Evolutionary conservation across 2,888 invertebrate species (phyloP).

Genomic region (Tetheella fluctuosa): DNA sequence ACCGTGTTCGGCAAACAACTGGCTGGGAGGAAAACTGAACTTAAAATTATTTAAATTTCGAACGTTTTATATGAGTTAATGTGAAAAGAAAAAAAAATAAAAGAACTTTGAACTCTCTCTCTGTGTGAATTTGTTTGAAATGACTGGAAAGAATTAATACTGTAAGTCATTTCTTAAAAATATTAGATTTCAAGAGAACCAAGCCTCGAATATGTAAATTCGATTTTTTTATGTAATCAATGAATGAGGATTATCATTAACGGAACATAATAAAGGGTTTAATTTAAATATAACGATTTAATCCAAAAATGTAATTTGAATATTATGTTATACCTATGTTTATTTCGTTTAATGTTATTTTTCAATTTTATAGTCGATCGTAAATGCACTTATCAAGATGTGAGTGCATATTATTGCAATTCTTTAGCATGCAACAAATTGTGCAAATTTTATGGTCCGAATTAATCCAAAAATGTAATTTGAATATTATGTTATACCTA

Average conservation of each 20-base stretch:
- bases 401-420: conserved; percentile 7
- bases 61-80: conserved; percentile 1
- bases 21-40: conserved; percentile 35
- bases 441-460: neutral
- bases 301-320: neutral
- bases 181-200: too few relatives aligned
- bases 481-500: neutral
- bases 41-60: conserved; percentile 33
- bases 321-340: neutral
- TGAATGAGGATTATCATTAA: too few relatives aligned
- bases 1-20: conserved; percentile 37
- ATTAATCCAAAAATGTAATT: neutral
- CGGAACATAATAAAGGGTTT: neutral
- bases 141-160: too few relatives aligned
- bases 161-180: too few relatives aligned
- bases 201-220: too few relatives aligned
- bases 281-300: neutral
- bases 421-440: conserved; percentile 4
- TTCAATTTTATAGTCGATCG: conserved; percentile 2
- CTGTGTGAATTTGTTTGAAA: too few relatives aligned
- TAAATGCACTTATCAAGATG: conserved; percentile 13
- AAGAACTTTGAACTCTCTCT: too few relatives aligned
- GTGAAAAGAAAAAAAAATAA: too few relatives aligned
- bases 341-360: neutral
- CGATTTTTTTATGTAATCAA: too few relatives aligned